A percentile compares a stretch with the other conserved stretches of the same genome.
These are phyloP conservation scores for Saccostrea glomerata DNA, from an alignment of 1,140 invertebrate genomes.

Conservation along the genomic window DNA sequence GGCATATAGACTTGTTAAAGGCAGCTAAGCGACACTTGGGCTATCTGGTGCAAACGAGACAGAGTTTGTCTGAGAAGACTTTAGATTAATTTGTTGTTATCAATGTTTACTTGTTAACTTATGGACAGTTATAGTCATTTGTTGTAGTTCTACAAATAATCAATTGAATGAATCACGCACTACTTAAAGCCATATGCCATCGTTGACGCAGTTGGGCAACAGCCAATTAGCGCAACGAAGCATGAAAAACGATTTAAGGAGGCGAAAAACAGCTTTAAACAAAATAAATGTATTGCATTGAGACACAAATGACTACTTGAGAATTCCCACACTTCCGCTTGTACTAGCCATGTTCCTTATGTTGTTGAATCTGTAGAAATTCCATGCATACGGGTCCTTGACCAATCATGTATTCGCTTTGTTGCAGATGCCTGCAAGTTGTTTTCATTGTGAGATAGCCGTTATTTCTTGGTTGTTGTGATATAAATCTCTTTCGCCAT, in stretches of 20 bases:
- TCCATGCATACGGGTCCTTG: conserved; percentile 14
- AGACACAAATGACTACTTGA: conserved; percentile 30
- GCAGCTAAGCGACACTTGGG: neutral
- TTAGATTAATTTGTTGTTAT: conserved; percentile 27
- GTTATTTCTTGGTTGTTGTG: conserved; percentile 33
- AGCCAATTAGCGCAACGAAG: conserved; percentile 18
- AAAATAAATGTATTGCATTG: neutral
- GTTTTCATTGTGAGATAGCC: conserved; percentile 23
- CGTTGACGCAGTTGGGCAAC: conserved; percentile 1
- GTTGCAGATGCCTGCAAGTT: conserved; percentile 8
- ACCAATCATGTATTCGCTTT: conserved; percentile 34
- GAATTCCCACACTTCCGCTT: conserved; percentile 11
- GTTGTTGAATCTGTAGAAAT: conserved; percentile 31
- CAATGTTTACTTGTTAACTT: conserved; percentile 25
- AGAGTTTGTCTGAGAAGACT: neutral
- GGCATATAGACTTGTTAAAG: conserved; percentile 30
- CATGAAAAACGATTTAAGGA: conserved; percentile 9
- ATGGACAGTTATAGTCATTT: conserved; percentile 34
- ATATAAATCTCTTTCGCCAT: conserved; percentile 28
- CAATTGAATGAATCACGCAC: conserved; percentile 13
- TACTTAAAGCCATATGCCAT: neutral
- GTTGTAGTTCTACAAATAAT: conserved; percentile 26
- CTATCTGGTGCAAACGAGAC: conserved; percentile 21
- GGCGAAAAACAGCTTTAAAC: conserved; percentile 18
- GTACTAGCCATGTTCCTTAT: conserved; percentile 12